These are phyloP conservation scores for Gari tellinella DNA, from an alignment of 2,888 invertebrate genomes.

Conservation along the genomic window DNA sequence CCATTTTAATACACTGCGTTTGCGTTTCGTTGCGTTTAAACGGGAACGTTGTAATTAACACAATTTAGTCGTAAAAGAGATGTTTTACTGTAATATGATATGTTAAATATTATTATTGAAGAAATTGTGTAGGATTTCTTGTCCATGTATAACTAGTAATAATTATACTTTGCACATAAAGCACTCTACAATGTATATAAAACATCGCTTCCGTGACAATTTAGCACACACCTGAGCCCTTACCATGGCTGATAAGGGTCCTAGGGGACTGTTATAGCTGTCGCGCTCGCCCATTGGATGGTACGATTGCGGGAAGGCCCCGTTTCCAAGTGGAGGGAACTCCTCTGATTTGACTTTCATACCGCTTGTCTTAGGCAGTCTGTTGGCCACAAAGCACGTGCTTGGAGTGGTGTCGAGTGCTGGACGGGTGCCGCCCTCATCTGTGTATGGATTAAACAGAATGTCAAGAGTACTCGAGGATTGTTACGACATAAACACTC, in stretches of 20 bases:
- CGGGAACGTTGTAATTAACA: too few species aligned
- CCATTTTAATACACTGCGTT: too few species aligned
- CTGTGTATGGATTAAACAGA: slow-evolving; percentile 47
- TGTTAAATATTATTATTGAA: too few species aligned
- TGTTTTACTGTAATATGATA: too few species aligned
- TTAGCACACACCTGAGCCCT: slow-evolving; percentile 56
- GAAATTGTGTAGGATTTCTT: too few species aligned
- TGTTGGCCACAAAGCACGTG: slow-evolving; percentile 79
- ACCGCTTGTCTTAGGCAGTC: slow-evolving; percentile 45
- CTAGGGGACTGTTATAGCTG: slow-evolving; percentile 39
- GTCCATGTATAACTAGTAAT: too few species aligned
- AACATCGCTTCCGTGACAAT: too few species aligned
- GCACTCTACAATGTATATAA: too few species aligned
- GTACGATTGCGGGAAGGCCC: slow-evolving; percentile 46
- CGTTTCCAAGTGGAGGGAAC: slow-evolving; percentile 28
- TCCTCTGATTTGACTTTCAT: slow-evolving; percentile 57
- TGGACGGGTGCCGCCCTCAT: slow-evolving; percentile 73
- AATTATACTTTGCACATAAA: too few species aligned
- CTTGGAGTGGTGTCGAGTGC: slow-evolving; percentile 76
- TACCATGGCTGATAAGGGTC: slow-evolving; percentile 54
- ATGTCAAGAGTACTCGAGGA: neutral
- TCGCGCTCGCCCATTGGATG: slow-evolving; percentile 43
- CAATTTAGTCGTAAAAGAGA: too few species aligned
- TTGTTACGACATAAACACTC: too few species aligned
- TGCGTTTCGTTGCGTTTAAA: too few species aligned